Conservation (phyloP, 2,797 vertebrate genomes). For the Sebastes goodei region DNA sequence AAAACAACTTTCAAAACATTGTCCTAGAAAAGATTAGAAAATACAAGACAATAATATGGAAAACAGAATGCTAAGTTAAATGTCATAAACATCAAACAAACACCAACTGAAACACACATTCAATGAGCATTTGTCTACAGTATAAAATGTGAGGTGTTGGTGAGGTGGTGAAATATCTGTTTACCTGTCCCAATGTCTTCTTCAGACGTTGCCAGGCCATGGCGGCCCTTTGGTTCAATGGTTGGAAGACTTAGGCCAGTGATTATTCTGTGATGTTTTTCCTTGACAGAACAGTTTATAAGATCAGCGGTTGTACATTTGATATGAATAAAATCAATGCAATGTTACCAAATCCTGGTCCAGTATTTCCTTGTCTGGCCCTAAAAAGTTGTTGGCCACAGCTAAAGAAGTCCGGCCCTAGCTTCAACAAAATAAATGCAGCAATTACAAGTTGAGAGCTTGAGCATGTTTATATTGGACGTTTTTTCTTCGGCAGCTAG, state of each 20-base stretch:
- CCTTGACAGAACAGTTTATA: conserved; percentile 62
- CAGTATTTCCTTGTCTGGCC: background rate
- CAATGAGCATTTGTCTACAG: background rate
- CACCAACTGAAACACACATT: background rate
- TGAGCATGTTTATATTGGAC: background rate
- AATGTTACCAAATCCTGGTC: background rate
- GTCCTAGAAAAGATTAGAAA: background rate
- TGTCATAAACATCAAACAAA: background rate
- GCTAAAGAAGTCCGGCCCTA: background rate
- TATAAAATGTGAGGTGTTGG: background rate
- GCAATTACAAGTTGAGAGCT: background rate
- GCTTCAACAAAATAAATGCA: background rate
- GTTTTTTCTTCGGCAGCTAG: conserved; percentile 54
- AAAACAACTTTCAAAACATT: background rate
- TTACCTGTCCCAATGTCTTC: conserved; percentile 79
- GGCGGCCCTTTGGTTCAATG: conserved; percentile 58
- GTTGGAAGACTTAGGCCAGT: conserved; percentile 60
- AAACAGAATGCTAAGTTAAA: background rate
- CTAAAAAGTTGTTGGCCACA: background rate
- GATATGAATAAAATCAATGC: background rate
- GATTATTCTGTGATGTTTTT: conserved; percentile 64
- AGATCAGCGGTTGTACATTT: conserved; percentile 1
- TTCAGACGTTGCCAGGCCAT: conserved; percentile 42
- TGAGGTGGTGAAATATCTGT: conserved; percentile 22
- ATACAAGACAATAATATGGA: background rate